Percentiles rank a stretch among this genome's conserved stretches.
Evolutionary conservation across 2,113 vertebrate genomes (phyloP).

Genomic region (Elgaria multicarinata): DNA sequence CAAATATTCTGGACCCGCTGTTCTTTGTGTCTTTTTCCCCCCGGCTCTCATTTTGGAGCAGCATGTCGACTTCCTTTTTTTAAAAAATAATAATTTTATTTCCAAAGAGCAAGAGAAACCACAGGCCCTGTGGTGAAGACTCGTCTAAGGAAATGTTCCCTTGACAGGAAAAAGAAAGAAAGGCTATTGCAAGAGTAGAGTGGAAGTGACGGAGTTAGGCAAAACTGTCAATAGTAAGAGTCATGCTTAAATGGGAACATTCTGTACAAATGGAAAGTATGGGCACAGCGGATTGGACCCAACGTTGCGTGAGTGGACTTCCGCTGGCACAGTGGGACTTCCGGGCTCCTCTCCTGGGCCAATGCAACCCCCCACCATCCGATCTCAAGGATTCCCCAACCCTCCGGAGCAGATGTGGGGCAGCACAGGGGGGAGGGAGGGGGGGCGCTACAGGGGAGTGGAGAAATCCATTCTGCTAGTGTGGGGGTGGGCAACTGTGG

Average conservation of each 20-base stretch:
- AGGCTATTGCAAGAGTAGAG: not conserved
- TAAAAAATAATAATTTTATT: constrained; percentile 5
- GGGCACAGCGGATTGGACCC: not conserved
- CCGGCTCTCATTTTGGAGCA: not conserved
- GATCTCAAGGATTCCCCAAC: no score
- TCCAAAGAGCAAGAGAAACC: constrained; percentile 12
- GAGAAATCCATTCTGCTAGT: no score
- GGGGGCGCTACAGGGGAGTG: no score
- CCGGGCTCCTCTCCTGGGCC: no score
- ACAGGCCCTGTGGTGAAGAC: not conserved
- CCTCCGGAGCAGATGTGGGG: no score
- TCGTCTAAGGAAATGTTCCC: not conserved
- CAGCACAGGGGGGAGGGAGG: no score
- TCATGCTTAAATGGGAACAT: not conserved
- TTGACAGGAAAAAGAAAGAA: not conserved
- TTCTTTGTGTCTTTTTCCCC: no score
- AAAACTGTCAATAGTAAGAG: not conserved
- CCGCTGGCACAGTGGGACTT: no score
- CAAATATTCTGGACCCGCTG: no score
- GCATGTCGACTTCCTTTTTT: not conserved
- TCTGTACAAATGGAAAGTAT: not conserved
- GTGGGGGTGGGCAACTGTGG: no score
- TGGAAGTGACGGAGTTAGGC: not conserved
- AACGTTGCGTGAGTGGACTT: no score
- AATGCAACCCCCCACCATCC: no score